These are phyloP conservation scores for Odontomachus brunneus DNA, from an alignment of 1,140 invertebrate species.

Conservation along the genomic window DNA sequence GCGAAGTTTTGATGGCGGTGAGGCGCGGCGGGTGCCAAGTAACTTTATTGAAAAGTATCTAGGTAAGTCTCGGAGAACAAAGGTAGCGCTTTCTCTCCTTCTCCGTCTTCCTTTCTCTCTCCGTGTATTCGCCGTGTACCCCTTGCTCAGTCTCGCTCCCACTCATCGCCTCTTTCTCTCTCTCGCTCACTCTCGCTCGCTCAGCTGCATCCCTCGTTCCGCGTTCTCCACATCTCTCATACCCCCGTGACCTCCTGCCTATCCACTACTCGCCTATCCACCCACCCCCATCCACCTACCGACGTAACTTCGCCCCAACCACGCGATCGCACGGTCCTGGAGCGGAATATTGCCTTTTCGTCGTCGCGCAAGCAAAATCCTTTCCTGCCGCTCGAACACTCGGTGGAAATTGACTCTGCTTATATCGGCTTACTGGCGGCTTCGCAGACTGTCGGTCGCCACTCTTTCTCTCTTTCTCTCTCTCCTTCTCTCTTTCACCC, in stretches of 20 bases:
- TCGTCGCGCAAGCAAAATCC: conserved; percentile 75
- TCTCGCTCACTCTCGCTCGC: conserved; percentile 6
- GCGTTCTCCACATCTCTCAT: neutral
- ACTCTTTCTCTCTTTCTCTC: conserved; percentile 43
- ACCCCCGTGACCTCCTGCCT: neutral
- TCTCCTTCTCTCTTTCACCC: too few species aligned
- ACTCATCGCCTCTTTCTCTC: neutral
- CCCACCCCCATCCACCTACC: conserved; percentile 12
- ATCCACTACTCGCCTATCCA: neutral
- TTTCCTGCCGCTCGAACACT: conserved; percentile 73
- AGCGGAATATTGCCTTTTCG: conserved; percentile 75
- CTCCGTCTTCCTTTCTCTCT: neutral
- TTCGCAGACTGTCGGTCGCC: conserved; percentile 68
- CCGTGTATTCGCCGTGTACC: too few species aligned
- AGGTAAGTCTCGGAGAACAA: conserved; percentile 72
- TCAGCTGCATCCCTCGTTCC: neutral
- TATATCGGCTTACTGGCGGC: conserved; percentile 73
- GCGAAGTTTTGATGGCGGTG: conserved; percentile 66
- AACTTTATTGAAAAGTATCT: conserved; percentile 76
- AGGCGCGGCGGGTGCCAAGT: conserved; percentile 62
- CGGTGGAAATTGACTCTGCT: conserved; percentile 75
- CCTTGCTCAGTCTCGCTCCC: neutral
- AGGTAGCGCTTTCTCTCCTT: conserved; percentile 46
- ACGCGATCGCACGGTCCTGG: conserved; percentile 41
- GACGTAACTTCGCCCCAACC: conserved; percentile 5